Conservation (phyloP, 1,140 invertebrate genomes). For the Rhyzopertha dominica region DNA sequence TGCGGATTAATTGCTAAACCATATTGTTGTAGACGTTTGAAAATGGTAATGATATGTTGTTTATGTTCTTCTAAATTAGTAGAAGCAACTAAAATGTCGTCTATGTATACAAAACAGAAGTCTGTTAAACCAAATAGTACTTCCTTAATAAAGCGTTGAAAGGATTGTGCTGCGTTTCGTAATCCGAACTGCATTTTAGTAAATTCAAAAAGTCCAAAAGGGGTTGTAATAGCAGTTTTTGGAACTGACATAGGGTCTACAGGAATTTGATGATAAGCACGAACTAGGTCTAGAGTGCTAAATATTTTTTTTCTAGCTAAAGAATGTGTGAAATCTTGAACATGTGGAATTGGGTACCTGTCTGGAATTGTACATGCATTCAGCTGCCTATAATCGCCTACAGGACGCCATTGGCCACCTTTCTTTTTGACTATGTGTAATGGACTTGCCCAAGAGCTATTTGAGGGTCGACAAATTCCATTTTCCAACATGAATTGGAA, state of each 20-base stretch:
- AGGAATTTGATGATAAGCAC: slow-evolving; percentile 49
- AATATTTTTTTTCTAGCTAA: slow-evolving; percentile 42
- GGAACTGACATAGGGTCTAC: slow-evolving; percentile 33
- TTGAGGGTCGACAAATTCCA: slow-evolving; percentile 32
- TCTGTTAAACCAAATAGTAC: slow-evolving; percentile 25
- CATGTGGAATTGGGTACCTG: slow-evolving; percentile 35
- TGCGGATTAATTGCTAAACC: slow-evolving; percentile 32
- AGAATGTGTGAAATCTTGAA: slow-evolving; percentile 31
- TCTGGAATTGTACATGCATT: slow-evolving; percentile 42
- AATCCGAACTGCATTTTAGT: slow-evolving; percentile 26
- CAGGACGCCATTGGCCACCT: slow-evolving; percentile 33
- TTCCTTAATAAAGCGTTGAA: slow-evolving; percentile 17
- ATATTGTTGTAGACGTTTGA: slow-evolving; percentile 25
- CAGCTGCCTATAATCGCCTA: slow-evolving; percentile 42
- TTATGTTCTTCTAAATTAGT: slow-evolving; percentile 44
- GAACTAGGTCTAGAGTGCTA: slow-evolving; percentile 42
- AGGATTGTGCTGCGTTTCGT: slow-evolving; percentile 29
- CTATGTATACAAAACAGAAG: slow-evolving; percentile 44
- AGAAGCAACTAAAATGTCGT: slow-evolving; percentile 51
- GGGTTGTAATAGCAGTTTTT: slow-evolving; percentile 37
- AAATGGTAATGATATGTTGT: slow-evolving; percentile 46
- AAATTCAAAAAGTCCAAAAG: slow-evolving; percentile 31
- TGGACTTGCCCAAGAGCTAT: slow-evolving; percentile 41
- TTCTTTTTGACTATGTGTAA: slow-evolving; percentile 42
- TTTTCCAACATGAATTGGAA: slow-evolving; percentile 30